These are phyloP conservation scores for Rhabdomys dilectus DNA, from an alignment of 2,113 vertebrate species.

Conservation along the genomic window DNA sequence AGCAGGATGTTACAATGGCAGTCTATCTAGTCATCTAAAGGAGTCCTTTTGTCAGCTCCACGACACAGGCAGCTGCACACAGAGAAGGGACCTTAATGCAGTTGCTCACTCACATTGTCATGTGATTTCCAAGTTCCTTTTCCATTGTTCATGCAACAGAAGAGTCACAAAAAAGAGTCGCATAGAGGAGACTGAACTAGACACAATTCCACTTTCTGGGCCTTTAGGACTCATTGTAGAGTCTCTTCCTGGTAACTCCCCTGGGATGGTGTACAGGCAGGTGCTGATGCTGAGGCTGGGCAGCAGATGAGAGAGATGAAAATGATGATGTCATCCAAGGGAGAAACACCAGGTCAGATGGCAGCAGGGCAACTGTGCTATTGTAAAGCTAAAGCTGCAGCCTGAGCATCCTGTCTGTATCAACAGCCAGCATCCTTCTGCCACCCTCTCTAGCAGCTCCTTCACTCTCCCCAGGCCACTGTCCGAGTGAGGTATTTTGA, in stretches of 20 bases:
- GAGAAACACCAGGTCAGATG: neutral
- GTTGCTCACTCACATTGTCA: no score
- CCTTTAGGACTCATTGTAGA: no score
- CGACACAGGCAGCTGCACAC: rapidly evolving
- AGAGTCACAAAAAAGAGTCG: neutral
- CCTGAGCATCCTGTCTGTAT: no score
- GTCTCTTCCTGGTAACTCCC: neutral
- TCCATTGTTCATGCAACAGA: neutral
- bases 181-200: neutral
- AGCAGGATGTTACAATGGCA: no score
- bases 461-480: no score
- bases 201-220: no score
- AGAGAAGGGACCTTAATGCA: neutral
- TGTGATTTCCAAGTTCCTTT: no score
- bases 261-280: neutral
- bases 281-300: neutral
- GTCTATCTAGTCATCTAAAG: neutral
- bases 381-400: no score
- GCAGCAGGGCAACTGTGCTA: neutral
- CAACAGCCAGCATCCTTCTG: rapidly evolving
- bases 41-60: rapidly evolving
- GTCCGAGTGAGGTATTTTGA: no score
- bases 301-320: neutral
- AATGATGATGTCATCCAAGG: neutral
- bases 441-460: no score